These are phyloP conservation scores for Dione juno DNA, from an alignment of 2,888 invertebrate genomes.

Conservation along the genomic window DNA sequence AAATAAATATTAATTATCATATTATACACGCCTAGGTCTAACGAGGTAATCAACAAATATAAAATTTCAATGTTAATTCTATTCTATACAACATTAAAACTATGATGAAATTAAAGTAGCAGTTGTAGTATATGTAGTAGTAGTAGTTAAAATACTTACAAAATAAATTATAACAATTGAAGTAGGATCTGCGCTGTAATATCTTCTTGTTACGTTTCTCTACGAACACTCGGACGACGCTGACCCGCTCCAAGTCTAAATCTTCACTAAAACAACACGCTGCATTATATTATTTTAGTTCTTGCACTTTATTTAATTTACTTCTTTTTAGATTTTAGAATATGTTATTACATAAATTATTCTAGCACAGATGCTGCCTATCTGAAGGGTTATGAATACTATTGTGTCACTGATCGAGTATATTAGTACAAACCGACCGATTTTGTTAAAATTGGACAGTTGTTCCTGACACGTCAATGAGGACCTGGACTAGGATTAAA, in stretches of 20 bases:
- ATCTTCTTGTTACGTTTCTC: conserved; percentile 47
- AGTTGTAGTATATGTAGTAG: not conserved
- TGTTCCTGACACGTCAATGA: too few relatives aligned
- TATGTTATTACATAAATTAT: not conserved
- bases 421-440: too few relatives aligned
- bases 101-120: not conserved
- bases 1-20: too few relatives aligned
- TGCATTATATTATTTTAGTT: conserved; percentile 3
- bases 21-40: too few relatives aligned
- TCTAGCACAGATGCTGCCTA: too few relatives aligned
- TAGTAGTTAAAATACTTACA: conserved; percentile 50
- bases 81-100: not conserved
- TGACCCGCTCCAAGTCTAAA: conserved; percentile 55
- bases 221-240: conserved; percentile 56
- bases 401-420: too few relatives aligned
- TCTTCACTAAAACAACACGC: conserved; percentile 52
- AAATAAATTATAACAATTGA: conserved; percentile 55
- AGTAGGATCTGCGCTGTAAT: conserved; percentile 53
- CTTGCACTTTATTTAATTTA: not conserved
- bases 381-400: too few relatives aligned
- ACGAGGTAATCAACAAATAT: too few relatives aligned
- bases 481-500: too few relatives aligned
- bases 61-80: not conserved
- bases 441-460: too few relatives aligned
- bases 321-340: not conserved